Evolutionary conservation across 2,888 invertebrate genomes (phyloP).

Genomic region (Tortricodes alternella): DNA sequence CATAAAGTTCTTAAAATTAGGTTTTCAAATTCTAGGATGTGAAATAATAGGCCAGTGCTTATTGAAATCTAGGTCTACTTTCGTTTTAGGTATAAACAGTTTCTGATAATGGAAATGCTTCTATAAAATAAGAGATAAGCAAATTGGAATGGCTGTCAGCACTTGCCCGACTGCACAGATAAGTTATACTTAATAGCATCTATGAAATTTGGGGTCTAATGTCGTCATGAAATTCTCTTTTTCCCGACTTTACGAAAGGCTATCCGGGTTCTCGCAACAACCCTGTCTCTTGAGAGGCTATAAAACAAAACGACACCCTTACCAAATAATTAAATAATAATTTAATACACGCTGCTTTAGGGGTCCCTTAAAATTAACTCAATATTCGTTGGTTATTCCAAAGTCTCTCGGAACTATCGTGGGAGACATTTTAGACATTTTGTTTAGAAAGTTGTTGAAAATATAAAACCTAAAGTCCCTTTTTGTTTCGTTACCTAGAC

Average conservation of each 20-base stretch:
- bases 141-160: too few relatives aligned
- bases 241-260: background rate
- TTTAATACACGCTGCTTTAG: conserved; percentile 40
- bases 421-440: background rate
- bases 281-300: conserved; percentile 30
- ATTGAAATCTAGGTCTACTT: too few relatives aligned
- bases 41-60: too few relatives aligned
- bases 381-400: background rate
- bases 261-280: conserved; percentile 21
- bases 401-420: background rate
- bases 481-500: too few relatives aligned
- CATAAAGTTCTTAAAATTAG: too few relatives aligned
- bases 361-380: conserved; percentile 1
- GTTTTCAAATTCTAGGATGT: too few relatives aligned
- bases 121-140: too few relatives aligned
- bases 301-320: conserved; percentile 40
- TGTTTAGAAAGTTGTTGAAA: background rate
- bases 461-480: background rate
- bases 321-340: conserved; percentile 48
- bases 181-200: too few relatives aligned
- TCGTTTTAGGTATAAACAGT: too few relatives aligned
- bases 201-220: too few relatives aligned
- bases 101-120: too few relatives aligned
- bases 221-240: background rate
- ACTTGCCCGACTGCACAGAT: too few relatives aligned